phyloP scores from a whole-genome alignment of 2,888 invertebrate genomes.

The Eupithecia subfuscata region DNA sequence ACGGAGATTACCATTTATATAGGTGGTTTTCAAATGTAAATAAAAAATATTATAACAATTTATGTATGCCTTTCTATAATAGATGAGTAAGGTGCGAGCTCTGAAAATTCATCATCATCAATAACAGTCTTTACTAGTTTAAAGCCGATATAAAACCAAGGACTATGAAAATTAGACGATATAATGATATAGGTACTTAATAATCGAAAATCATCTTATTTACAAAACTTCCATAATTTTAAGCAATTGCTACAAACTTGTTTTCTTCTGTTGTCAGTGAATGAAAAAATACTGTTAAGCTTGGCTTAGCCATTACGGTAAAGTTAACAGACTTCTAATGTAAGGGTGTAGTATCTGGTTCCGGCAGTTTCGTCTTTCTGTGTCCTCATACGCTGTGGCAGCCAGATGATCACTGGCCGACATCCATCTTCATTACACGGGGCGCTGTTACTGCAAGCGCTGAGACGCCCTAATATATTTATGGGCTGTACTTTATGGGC shows the following conservation, averaged over 20 bases:
- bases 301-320: too few relatives aligned
- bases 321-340: too few relatives aligned
- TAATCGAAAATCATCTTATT: too few relatives aligned
- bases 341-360: not conserved
- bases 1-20: not conserved
- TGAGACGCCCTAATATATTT: conserved; percentile 46
- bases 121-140: not conserved
- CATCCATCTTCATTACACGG: conserved; percentile 49
- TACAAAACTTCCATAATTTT: too few relatives aligned
- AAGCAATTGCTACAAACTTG: too few relatives aligned
- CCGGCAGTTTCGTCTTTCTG: not conserved
- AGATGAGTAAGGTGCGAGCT: not conserved
- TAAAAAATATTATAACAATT: not conserved
- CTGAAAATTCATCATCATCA: not conserved
- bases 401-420: conserved; percentile 43
- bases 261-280: too few relatives aligned
- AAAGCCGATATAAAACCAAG: not conserved
- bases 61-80: too few relatives aligned
- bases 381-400: conserved; percentile 20
- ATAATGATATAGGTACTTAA: too few relatives aligned
- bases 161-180: too few relatives aligned
- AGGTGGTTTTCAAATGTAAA: not conserved
- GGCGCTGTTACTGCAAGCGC: conserved; percentile 40
- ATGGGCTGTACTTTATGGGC: conserved; percentile 45
- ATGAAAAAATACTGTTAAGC: not conserved